Evolutionary conservation across 2,888 invertebrate species (phyloP).

Genomic region (Diplolepis rosae): DNA sequence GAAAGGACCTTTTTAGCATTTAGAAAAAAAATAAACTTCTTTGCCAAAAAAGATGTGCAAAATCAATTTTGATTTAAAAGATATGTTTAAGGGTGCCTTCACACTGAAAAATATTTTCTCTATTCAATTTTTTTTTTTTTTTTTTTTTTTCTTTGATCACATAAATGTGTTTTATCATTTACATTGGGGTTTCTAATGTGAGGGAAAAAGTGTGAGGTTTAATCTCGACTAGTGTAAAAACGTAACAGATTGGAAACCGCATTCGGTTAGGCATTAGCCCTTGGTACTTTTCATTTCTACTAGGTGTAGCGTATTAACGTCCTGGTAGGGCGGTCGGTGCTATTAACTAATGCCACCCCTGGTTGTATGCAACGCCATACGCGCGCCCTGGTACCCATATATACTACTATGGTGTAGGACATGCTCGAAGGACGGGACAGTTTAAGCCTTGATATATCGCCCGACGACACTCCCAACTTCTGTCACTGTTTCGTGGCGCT

Average conservation of each 20-base stretch:
- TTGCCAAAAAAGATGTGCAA: too few species aligned
- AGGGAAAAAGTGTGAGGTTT: constrained; percentile 48
- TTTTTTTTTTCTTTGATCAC: too few species aligned
- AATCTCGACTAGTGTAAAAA: constrained; percentile 61
- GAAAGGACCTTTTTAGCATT: too few species aligned
- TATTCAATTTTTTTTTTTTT: too few species aligned
- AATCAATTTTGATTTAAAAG: too few species aligned
- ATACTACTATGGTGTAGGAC: constrained; percentile 54
- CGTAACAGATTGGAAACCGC: constrained; percentile 74
- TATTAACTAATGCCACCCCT: constrained; percentile 72
- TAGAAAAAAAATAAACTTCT: too few species aligned
- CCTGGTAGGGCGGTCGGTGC: constrained; percentile 60
- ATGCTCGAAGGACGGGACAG: constrained; percentile 65
- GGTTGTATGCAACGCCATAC: constrained; percentile 60
- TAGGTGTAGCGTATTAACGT: constrained; percentile 65
- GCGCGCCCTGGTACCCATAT: constrained; percentile 55
- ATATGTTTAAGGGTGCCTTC: too few species aligned
- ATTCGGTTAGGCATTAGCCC: constrained; percentile 60
- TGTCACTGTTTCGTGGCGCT: constrained; percentile 71
- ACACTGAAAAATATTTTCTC: too few species aligned
- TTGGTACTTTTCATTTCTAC: constrained; percentile 47
- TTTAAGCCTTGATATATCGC: constrained; percentile 74
- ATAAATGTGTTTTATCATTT: too few species aligned
- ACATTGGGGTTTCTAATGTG: constrained; percentile 4
- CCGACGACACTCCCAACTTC: constrained; percentile 73